Evolutionary conservation across 37 sponge, comb jelly and placozoan species (phyloP), one percentile per base, ranked within the genome.

Genomic region (Cliona cf. orientalis): DNA sequence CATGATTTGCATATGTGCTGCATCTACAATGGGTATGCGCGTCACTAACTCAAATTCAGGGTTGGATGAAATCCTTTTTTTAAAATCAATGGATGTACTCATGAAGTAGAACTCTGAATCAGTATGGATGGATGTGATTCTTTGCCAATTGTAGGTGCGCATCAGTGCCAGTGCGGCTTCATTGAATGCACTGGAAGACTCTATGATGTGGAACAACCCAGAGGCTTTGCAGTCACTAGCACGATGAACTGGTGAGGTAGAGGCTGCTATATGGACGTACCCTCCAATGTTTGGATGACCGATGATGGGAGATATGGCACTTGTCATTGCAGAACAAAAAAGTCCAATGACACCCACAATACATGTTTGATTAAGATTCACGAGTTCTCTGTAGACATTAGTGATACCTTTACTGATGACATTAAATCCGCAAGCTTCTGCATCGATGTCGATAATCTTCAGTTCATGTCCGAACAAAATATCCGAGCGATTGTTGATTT

Each of bases 381-480:
- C 22, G 39, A 71, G 22, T 21, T 17, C 32, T 2, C 28, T 57
- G 12, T 46, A 28, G 12, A 49, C 73, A 31, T 72, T 28, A 28
- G 32, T 21, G 55, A 17, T 28, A 49, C 12, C 12, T 1, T 6
- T n/a, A 6, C 5, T 49, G 14, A n/a, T n/a, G n/a, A 39, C 81
- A 71, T n/a, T n/a, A n/a, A n/a, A n/a, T n/a, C n/a, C n/a, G n/a
- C 81, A 81, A 29, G 72, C 57, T 33, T 81, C 81, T 26, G 59
- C 26, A 41, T 57, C 43, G 19, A 60, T 59, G 32, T 58, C 42
- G 28, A 81, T 59, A 1, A 87, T 33, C 72, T 80, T 75, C 42
- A 87, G 73, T 64, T 42, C n/a, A 44, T 80, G 58, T 11, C 81
- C 87, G 0, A 17, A 12, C 23, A 81, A 59, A n/a, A 80, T 21